Evolutionary conservation across 2,797 vertebrate genomes (phyloP), one percentile per base, ranked within the genome.

Genomic region (Echeneis naucrates): DNA sequence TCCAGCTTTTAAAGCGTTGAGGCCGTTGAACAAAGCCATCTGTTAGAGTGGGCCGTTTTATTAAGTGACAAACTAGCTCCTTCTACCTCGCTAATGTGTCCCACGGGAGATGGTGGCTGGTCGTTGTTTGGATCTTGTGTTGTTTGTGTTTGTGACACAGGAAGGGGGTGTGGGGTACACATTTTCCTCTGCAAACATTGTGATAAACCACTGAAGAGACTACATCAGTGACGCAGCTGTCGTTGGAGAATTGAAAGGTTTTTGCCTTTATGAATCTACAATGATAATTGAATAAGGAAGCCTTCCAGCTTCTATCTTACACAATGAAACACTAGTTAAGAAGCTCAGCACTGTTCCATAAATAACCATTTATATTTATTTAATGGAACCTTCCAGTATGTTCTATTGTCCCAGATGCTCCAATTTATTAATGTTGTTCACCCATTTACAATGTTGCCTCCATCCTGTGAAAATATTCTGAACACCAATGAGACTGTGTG

Each of bases 51-150:
- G 90, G 85, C 71, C 59, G 38, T 89, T 91, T 93, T 92, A 93
- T 93, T 92, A 92, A 92, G 92, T 92, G 92, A 92, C 91, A 92
- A 89, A 89, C 90, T 88, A 86, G 82, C 92, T 90, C 78, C 76
- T 66, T 88, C 87, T 87, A 82, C 86, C 77, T 88, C 56, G 57
- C 88, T 92, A 92, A 93, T 89, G 88, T 82, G 83, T 91, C 91
- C 83, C 68, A 1, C 24, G 86, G 89, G 91, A 91, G 74, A 68
- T 0, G 23, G 78, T 33, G 16, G 78, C 61, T 16, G 63, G 50
- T 55, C 53, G 70, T 71, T 58, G 82, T 72, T 62, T n/a, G n/a
- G n/a, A n/a, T n/a, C 56, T 72, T 50, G 24, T 51, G 69, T 51
- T 56, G 26, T 13, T 47, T 42, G 60, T 59, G 75, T 64, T 59